Percentiles rank a stretch among this genome's conserved stretches.
These are phyloP conservation scores for Psilopogon haemacephalus DNA, from an alignment of 2,113 vertebrate species.

Conservation along the genomic window DNA sequence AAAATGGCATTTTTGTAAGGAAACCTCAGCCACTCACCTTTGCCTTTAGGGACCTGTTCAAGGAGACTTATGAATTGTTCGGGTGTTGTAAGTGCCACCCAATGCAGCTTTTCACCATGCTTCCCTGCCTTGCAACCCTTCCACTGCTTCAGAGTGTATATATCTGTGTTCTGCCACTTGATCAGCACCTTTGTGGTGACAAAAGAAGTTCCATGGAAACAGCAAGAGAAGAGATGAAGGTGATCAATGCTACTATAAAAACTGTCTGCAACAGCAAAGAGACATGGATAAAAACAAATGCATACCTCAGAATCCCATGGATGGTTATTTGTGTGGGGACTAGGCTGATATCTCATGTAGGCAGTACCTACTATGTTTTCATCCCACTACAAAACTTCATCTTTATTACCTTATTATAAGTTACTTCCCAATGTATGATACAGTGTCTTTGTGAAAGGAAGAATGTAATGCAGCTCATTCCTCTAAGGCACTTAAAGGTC, in stretches of 20 bases:
- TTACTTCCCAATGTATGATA: neutral
- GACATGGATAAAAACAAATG: neutral
- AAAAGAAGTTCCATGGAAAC: neutral
- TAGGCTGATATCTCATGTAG: neutral
- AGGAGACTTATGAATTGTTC: slow-evolving; percentile 55
- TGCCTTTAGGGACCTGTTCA: slow-evolving; percentile 57
- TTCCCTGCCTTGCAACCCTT: slow-evolving; percentile 28
- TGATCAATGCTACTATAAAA: slow-evolving; percentile 40
- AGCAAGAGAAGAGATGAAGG: slow-evolving; percentile 38
- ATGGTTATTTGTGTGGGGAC: neutral
- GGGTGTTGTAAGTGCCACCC: slow-evolving; percentile 37
- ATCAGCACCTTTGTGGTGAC: slow-evolving; percentile 57
- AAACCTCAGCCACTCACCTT: slow-evolving; percentile 55
- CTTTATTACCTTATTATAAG: slow-evolving; percentile 35
- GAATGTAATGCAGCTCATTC: slow-evolving; percentile 54
- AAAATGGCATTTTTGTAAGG: slow-evolving; percentile 56
- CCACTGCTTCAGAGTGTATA: slow-evolving; percentile 59
- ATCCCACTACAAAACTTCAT: neutral
- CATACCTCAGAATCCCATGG: neutral
- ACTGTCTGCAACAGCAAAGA: neutral
- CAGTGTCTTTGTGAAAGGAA: slow-evolving; percentile 25
- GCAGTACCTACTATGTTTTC: neutral
- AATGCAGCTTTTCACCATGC: slow-evolving; percentile 16
- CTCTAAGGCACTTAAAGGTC: slow-evolving; percentile 72
- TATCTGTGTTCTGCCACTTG: slow-evolving; percentile 50